Base-by-base conservation (phyloP, 2,888 invertebrate genomes). In the Microctonus hyperodae region DNA sequence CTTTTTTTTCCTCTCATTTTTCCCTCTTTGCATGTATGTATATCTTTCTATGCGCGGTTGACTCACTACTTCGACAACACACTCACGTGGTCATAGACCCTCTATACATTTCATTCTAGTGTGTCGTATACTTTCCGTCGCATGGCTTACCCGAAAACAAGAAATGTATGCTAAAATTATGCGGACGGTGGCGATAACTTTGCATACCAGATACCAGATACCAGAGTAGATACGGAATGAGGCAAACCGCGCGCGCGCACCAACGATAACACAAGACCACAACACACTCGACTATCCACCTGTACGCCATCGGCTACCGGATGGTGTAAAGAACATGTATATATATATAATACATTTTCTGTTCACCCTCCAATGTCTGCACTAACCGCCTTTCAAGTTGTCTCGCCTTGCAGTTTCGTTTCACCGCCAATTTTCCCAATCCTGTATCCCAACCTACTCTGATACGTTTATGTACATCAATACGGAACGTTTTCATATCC, bases 121-220 rank as follows among this genome's bases (percentile, higher is more conserved):
- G 28, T 22, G 48, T 25, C 31, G 28, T 53, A 33, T 64, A 16
- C 64, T 10, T 58, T 56, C 51, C 69, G 62, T 63, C 69, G 28
- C 70, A 69, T 75, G 65, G 68, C 68, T 73, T 70, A 67, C 56
- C 72, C 73, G 71, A 78, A 78, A 78, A 73, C 79, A 75, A 78
- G 78, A 75, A 78, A 77, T 76, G 72, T 78, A 78, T 78, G 78
- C 73, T 76, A 76, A 78, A 76, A 71, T 76, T 78, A 76, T 77
- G 74, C 78, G 70, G 73, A 65, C 31, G 33, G 40, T 65, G 64
- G 51, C 76, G 72, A 76, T 76, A 75, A 76, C 73, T 77, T 76
- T 76, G 72, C 76, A 77, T 77, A 72, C 67, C 72, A 74, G 76
- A 76, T 76, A 78, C 76, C 74, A 73, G 74, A 73, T 71, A 76